phyloP scores from a whole-genome alignment of 1,140 invertebrate species.

The Phortica variegata region DNA sequence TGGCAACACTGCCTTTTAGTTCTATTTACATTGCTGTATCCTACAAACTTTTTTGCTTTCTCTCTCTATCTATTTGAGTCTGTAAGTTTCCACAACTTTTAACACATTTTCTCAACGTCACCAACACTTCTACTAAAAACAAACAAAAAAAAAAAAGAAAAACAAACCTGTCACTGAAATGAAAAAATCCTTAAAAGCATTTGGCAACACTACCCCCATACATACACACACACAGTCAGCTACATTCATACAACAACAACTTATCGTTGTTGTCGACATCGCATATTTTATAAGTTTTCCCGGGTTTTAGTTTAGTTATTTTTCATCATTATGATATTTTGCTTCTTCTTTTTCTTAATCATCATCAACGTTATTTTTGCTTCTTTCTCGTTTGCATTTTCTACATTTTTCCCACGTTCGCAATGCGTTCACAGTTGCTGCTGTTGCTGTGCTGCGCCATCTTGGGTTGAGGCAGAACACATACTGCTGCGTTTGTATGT shows the following conservation, averaged over 20 bases:
- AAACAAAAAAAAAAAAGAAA: neutral
- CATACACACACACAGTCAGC: too few relatives aligned
- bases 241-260: slow-evolving; percentile 7
- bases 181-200: too few relatives aligned
- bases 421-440: neutral
- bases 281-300: slow-evolving; percentile 40
- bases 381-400: slow-evolving; percentile 18
- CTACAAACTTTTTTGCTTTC: too few relatives aligned
- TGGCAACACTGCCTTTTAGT: too few relatives aligned
- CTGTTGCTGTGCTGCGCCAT: too few relatives aligned
- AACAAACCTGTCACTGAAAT: too few relatives aligned
- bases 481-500: neutral
- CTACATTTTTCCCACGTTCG: slow-evolving; percentile 33
- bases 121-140: slow-evolving; percentile 3
- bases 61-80: too few relatives aligned
- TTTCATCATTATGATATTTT: slow-evolving; percentile 16
- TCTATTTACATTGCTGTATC: too few relatives aligned
- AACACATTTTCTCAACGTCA: slow-evolving; percentile 28
- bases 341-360: slow-evolving; percentile 1
- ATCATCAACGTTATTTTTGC: neutral
- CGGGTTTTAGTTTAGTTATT: slow-evolving; percentile 34
- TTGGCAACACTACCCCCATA: too few relatives aligned
- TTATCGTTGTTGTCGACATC: slow-evolving; percentile 6
- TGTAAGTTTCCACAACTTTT: slow-evolving; percentile 44
- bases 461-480: neutral